These are phyloP conservation scores for Eledona agricola DNA, from an alignment of 2,888 invertebrate species.

Conservation along the genomic window DNA sequence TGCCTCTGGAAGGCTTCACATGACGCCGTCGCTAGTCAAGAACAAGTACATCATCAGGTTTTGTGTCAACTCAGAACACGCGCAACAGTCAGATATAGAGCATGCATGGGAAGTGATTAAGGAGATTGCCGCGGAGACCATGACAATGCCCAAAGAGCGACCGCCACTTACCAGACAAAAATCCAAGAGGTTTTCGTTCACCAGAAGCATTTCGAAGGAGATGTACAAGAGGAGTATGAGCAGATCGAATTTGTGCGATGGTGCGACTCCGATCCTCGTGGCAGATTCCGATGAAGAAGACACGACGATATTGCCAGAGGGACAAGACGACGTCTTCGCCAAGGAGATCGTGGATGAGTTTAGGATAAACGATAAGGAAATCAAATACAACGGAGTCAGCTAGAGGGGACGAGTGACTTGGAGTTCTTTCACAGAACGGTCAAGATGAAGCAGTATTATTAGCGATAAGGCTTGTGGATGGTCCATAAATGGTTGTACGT, in stretches of 20 bases:
- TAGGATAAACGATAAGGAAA: constrained; percentile 45
- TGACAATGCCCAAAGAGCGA: constrained; percentile 59
- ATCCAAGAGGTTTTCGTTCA: constrained; percentile 68
- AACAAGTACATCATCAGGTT: constrained; percentile 79
- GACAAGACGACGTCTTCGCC: constrained; percentile 44
- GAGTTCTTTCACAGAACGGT: constrained; percentile 7
- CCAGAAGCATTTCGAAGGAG: constrained; percentile 67
- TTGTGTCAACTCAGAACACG: constrained; percentile 82
- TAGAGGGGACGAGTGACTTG: no score
- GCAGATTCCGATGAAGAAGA: constrained; percentile 62
- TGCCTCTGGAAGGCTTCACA: constrained; percentile 83
- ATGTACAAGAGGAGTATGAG: constrained; percentile 65
- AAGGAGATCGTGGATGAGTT: constrained; percentile 46
- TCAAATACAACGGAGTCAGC: constrained; percentile 46
- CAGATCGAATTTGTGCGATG: constrained; percentile 66
- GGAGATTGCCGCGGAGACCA: constrained; percentile 66
- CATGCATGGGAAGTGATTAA: constrained; percentile 72
- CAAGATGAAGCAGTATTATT: constrained; percentile 41
- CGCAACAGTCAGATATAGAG: constrained; percentile 76
- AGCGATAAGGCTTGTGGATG: constrained; percentile 25
- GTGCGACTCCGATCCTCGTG: constrained; percentile 67
- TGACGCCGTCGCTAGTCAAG: constrained; percentile 83
- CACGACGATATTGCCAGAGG: constrained; percentile 34
- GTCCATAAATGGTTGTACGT: not conserved
- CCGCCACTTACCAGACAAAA: constrained; percentile 65